A percentile compares a stretch with the other conserved stretches of the same genome.
phyloP scores from a whole-genome alignment of 2,888 invertebrate genomes.

The Polyommatus icarus region DNA sequence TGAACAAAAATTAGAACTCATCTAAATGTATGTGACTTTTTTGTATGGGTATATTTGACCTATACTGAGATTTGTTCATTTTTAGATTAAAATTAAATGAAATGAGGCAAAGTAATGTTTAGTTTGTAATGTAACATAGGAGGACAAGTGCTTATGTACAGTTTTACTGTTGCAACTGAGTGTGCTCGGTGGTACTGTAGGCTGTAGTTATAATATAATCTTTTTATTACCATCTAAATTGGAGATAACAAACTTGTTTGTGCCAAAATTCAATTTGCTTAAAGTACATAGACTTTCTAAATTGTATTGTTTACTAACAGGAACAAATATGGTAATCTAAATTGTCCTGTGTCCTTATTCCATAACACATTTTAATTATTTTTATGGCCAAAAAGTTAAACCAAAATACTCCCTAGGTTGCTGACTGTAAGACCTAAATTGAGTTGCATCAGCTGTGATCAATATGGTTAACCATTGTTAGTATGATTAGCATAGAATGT shows the following conservation, averaged over 20 bases:
- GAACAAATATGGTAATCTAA: slow-evolving; percentile 5
- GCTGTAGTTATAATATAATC: background rate
- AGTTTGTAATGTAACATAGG: background rate
- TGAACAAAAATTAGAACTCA: background rate
- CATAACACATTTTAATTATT: background rate
- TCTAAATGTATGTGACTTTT: background rate
- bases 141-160: background rate
- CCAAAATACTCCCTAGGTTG: background rate
- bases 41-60: background rate
- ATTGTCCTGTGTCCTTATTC: background rate
- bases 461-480: slow-evolving; percentile 31
- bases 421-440: background rate
- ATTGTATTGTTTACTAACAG: slow-evolving; percentile 4
- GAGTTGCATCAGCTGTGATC: background rate
- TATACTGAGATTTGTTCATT: background rate
- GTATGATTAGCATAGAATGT: slow-evolving; percentile 43
- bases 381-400: background rate
- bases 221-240: background rate
- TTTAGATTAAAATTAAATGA: background rate
- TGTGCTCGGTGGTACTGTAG: background rate
- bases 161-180: background rate
- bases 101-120: background rate
- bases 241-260: background rate
- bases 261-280: background rate
- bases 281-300: background rate